Percentiles rank a stretch among this genome's conserved stretches.
These are phyloP conservation scores for Eremophila alpestris DNA, from an alignment of 2,797 vertebrate genomes.

Conservation along the genomic window DNA sequence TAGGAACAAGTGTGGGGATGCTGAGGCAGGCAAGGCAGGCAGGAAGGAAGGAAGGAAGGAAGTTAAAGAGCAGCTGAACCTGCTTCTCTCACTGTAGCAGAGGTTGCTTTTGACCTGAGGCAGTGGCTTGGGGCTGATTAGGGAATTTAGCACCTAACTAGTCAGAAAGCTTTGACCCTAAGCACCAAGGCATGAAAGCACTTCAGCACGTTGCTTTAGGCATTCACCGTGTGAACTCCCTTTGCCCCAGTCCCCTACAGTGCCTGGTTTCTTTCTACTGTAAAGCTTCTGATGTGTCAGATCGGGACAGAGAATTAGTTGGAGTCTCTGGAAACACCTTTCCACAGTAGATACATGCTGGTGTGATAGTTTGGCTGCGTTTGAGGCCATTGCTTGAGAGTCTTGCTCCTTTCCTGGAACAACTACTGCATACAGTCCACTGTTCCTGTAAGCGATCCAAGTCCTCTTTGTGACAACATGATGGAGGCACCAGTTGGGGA, in stretches of 20 bases:
- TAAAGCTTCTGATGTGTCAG: background rate
- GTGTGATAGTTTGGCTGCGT: fast-evolving
- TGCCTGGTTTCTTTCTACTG: background rate
- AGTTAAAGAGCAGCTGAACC: background rate
- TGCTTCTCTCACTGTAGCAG: background rate
- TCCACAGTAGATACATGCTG: background rate
- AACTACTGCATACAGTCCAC: background rate
- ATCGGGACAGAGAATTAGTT: background rate
- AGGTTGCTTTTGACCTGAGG: background rate
- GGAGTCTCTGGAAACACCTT: background rate
- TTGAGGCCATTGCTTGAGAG: background rate
- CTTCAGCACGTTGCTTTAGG: background rate
- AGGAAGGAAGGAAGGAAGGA: background rate
- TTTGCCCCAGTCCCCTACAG: background rate
- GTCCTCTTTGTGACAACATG: background rate
- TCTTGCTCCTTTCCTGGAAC: background rate
- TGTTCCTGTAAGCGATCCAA: background rate
- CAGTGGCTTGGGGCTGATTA: background rate
- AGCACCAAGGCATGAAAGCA: background rate
- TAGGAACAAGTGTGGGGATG: background rate
- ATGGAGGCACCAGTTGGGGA: background rate
- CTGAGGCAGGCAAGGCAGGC: background rate
- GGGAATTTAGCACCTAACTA: background rate
- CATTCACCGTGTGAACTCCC: background rate
- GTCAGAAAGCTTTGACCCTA: background rate